Conservation (phyloP, 2,797 vertebrate species). For the Sternarchorhynchus goeldii region DNA sequence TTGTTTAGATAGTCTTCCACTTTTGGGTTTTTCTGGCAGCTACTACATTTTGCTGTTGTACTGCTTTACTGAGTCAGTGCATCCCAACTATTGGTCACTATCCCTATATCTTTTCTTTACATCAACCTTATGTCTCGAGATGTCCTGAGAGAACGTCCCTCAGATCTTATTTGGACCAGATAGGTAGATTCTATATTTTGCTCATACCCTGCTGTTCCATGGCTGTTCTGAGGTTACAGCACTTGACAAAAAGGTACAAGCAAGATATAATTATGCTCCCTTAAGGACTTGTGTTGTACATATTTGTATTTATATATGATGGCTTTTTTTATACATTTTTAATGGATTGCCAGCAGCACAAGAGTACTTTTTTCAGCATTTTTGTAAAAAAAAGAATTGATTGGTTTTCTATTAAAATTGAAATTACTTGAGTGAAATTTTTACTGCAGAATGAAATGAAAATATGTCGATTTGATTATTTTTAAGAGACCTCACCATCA, state of each 20-base stretch:
- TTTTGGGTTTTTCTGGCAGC: constrained; percentile 52
- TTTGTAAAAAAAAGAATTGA: constrained; percentile 49
- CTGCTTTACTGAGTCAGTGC: constrained; percentile 34
- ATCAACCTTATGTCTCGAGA: background rate
- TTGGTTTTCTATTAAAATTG: constrained; percentile 39
- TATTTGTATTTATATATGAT: constrained; percentile 78
- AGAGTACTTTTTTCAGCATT: constrained; percentile 52
- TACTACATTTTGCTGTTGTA: constrained; percentile 34
- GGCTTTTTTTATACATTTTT: constrained; percentile 74
- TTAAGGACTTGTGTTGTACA: constrained; percentile 73
- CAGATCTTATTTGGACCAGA: constrained; percentile 10
- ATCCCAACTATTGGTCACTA: constrained; percentile 18
- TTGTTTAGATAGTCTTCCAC: background rate
- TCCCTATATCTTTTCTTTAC: constrained; percentile 1
- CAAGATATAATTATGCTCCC: constrained; percentile 46
- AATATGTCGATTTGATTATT: constrained; percentile 36
- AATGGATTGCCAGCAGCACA: constrained; percentile 56
- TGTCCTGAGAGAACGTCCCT: background rate
- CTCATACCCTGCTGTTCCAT: too few species aligned
- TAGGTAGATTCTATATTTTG: too few species aligned
- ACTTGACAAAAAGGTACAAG: constrained; percentile 33
- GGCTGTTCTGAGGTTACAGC: background rate
- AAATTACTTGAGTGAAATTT: constrained; percentile 46
- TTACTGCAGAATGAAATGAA: constrained; percentile 15
- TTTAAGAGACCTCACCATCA: constrained; percentile 31